A percentile compares a stretch with the other conserved stretches of the same genome.
Conservation (phyloP, 23 tunicate species). For the Styela plicata region DNA sequence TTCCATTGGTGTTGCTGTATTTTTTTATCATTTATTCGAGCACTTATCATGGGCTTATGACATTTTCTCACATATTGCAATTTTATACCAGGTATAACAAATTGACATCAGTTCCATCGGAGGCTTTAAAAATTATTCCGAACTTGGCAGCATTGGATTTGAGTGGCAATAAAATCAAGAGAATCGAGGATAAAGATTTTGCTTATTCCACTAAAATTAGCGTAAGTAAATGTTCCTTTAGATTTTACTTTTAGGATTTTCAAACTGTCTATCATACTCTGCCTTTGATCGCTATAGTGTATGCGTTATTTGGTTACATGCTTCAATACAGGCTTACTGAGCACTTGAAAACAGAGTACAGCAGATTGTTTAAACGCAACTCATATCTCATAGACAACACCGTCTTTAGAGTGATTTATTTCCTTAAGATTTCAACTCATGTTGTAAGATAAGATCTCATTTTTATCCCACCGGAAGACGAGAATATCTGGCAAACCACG, state of each 20-base stretch:
- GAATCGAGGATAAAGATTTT: slow-evolving; percentile 34
- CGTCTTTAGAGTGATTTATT: no score
- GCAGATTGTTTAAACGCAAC: no score
- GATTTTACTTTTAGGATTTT: neutral
- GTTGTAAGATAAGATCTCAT: no score
- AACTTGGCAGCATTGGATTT: slow-evolving; percentile 31
- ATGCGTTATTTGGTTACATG: no score
- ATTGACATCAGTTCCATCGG: slow-evolving; percentile 40
- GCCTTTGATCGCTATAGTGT: no score
- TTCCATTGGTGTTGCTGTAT: neutral
- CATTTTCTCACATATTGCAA: neutral
- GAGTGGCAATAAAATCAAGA: slow-evolving; percentile 34
- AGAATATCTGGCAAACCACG: no score
- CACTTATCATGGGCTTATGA: neutral
- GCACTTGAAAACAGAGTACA: neutral
- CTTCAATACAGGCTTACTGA: neutral
- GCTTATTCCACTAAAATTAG: slow-evolving; percentile 28
- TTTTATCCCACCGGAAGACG: no score
- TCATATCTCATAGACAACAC: no score
- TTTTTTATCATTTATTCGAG: neutral
- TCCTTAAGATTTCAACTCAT: no score
- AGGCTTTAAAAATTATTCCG: slow-evolving; percentile 66
- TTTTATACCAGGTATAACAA: slow-evolving; percentile 35
- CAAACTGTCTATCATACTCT: no score
- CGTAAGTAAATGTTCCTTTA: slow-evolving; percentile 16